These are phyloP conservation scores for Porites divaricata DNA, from an alignment of 92 coral and sea anemone species.

Conservation along the genomic window DNA sequence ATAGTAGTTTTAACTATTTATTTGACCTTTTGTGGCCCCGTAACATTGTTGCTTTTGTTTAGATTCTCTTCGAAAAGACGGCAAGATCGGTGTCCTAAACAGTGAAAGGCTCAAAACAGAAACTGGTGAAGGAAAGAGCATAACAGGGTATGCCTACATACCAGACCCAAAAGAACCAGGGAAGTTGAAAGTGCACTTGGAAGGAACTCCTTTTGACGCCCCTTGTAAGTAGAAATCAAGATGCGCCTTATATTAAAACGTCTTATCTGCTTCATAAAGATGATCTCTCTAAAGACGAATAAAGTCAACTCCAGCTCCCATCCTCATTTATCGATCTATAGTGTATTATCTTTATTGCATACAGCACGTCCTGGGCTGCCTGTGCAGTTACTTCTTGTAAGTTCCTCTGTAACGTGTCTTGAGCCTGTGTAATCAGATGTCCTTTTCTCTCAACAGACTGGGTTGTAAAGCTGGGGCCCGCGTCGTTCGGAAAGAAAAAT, in stretches of 20 bases:
- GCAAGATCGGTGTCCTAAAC: slow-evolving; percentile 65
- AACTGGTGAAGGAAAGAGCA: slow-evolving; percentile 49
- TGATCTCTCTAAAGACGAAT: too few species aligned
- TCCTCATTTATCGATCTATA: too few species aligned
- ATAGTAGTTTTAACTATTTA: too few species aligned
- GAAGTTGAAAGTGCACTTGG: slow-evolving; percentile 61
- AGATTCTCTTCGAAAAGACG: slow-evolving; percentile 70
- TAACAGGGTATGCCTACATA: slow-evolving; percentile 68
- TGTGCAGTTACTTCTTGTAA: too few species aligned
- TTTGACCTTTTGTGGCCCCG: too few species aligned
- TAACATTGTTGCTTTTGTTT: neutral
- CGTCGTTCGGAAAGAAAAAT: slow-evolving; percentile 30
- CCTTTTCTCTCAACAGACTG: slow-evolving; percentile 50
- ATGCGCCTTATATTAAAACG: too few species aligned
- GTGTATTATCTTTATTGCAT: too few species aligned
- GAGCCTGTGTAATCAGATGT: neutral
- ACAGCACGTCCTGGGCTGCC: too few species aligned
- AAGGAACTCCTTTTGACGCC: slow-evolving; percentile 52
- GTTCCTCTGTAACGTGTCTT: too few species aligned
- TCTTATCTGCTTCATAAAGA: too few species aligned
- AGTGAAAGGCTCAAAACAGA: slow-evolving; percentile 53
- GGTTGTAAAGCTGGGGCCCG: slow-evolving; percentile 69
- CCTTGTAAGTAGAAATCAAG: slow-evolving; percentile 46
- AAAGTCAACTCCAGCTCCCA: too few species aligned
- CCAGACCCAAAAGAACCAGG: slow-evolving; percentile 63